phyloP scores from a whole-genome alignment of 2,888 invertebrate species.

The Agrotis puta region DNA sequence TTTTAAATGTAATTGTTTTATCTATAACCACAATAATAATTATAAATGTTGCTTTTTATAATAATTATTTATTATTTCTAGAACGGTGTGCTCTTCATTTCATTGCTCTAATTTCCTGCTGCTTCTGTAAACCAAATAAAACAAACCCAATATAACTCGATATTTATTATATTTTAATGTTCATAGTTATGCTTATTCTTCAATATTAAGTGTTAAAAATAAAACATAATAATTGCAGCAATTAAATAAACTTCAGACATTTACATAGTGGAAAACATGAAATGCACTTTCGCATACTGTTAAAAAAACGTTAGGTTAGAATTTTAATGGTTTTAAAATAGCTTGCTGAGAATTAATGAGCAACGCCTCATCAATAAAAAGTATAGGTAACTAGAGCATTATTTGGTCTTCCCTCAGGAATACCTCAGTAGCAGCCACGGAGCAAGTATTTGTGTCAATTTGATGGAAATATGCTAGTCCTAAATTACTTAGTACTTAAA shows the following conservation, averaged over 20 bases:
- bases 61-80: background rate
- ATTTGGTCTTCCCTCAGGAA: too few relatives aligned
- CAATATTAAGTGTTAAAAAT: background rate
- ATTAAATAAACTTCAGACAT: slow-evolving; percentile 12
- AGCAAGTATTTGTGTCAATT: too few relatives aligned
- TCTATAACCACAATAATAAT: background rate
- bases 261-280: background rate
- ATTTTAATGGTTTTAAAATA: background rate
- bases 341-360: background rate
- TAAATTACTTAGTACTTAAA: too few relatives aligned
- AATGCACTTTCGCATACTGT: background rate
- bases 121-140: slow-evolving; percentile 22
- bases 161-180: background rate
- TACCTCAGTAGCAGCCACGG: too few relatives aligned
- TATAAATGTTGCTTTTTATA: background rate
- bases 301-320: background rate
- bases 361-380: background rate
- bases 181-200: slow-evolving; percentile 7
- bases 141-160: background rate
- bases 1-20: slow-evolving; percentile 18
- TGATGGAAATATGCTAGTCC: too few relatives aligned
- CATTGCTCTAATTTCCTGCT: slow-evolving; percentile 35
- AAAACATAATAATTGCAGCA: background rate
- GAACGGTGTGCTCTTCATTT: background rate
- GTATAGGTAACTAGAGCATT: too few relatives aligned